Evolutionary conservation across 2,888 invertebrate species (phyloP).

Genomic region (Cistogaster globosa): DNA sequence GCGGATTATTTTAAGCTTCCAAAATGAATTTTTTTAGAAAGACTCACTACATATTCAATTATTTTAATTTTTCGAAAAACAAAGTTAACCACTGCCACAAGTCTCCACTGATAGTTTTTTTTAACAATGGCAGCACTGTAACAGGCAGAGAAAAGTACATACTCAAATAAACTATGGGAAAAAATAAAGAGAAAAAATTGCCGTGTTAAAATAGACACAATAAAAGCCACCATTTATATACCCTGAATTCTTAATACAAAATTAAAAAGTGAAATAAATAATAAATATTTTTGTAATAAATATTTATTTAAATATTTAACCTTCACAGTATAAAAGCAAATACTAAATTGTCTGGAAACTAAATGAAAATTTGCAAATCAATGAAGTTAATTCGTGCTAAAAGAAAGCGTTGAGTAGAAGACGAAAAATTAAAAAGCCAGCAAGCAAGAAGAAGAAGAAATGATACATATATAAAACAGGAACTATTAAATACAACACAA

Average conservation of each 20-base stretch:
- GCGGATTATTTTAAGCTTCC: no score
- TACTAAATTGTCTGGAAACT: not conserved
- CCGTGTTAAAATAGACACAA: slow-evolving; percentile 27
- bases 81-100: no score
- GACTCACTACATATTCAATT: no score
- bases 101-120: no score
- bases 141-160: no score
- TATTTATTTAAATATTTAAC: not conserved
- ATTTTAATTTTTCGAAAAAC: no score
- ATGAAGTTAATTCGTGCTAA: slow-evolving; percentile 26
- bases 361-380: slow-evolving; percentile 11
- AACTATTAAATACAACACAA: slow-evolving; percentile 52
- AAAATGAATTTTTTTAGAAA: no score
- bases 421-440: slow-evolving; percentile 24
- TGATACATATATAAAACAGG: slow-evolving; percentile 58
- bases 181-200: slow-evolving; percentile 24
- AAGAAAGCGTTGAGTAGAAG: slow-evolving; percentile 14
- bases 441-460: slow-evolving; percentile 34
- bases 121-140: no score
- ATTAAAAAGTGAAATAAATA: not conserved
- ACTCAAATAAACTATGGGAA: not conserved
- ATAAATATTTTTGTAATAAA: not conserved
- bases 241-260: not conserved
- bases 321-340: not conserved
- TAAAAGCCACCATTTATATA: not conserved